Evolutionary conservation across 2,888 invertebrate genomes (phyloP).

Genomic region (Spodoptera littoralis): DNA sequence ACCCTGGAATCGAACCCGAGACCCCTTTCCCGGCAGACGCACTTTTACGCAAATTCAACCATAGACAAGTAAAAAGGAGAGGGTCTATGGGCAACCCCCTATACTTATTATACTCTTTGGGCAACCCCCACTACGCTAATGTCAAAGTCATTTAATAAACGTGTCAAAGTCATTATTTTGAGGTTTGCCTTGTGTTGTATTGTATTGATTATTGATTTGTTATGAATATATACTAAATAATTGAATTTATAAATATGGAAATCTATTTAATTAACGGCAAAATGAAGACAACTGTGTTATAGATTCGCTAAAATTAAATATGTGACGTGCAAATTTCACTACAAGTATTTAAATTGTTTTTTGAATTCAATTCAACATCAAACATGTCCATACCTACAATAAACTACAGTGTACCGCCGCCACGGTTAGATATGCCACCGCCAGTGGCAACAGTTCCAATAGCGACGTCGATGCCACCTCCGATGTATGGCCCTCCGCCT

Average conservation of each 20-base stretch:
- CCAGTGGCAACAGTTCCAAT: conserved; percentile 68
- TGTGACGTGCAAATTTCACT: not conserved
- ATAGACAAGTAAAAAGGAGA: too few species aligned
- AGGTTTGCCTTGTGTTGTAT: conserved; percentile 3
- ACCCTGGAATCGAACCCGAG: too few species aligned
- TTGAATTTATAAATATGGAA: too few species aligned
- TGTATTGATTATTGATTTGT: conserved; percentile 2
- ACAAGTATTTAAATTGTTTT: not conserved
- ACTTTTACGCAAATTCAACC: too few species aligned
- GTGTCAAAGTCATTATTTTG: not conserved
- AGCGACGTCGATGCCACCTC: conserved; percentile 60
- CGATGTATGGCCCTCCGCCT: conserved; percentile 60
- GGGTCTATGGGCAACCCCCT: too few species aligned
- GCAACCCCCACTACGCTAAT: too few species aligned
- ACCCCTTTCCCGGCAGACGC: too few species aligned
- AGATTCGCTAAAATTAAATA: conserved; percentile 6
- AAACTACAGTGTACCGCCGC: conserved; percentile 76
- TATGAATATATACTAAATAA: too few species aligned
- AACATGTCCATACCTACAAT: conserved; percentile 76
- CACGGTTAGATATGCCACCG: conserved; percentile 68
- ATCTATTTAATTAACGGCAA: too few species aligned
- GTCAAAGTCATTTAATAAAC: too few species aligned
- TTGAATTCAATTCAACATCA: too few species aligned
- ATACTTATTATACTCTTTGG: too few species aligned
- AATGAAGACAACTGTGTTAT: not conserved